Evolutionary conservation across 1,140 invertebrate species (phyloP).

Genomic region (Musca vetustissima): DNA sequence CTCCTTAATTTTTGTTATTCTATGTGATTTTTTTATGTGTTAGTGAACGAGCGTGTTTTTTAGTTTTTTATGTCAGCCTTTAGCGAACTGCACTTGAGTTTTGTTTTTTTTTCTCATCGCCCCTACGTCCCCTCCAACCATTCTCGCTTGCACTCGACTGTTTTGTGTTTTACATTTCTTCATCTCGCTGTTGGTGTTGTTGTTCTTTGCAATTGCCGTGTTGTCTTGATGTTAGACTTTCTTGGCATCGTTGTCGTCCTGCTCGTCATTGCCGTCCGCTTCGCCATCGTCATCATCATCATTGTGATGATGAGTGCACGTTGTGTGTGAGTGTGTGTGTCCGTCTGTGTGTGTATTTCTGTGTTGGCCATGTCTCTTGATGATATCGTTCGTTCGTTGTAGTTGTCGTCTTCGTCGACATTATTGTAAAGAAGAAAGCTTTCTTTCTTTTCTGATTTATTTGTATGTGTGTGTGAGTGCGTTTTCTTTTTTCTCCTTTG

Average conservation of each 20-base stretch:
- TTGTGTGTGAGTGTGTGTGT: background rate
- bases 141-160: background rate
- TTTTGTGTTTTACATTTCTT: constrained; percentile 7
- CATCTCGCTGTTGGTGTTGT: too few relatives aligned
- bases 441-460: constrained; percentile 4
- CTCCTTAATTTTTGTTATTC: too few relatives aligned
- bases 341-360: background rate
- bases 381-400: constrained; percentile 1
- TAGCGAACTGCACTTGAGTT: constrained; percentile 14
- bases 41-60: constrained; percentile 7
- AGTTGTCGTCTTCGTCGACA: background rate
- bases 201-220: too few relatives aligned
- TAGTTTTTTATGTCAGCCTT: constrained; percentile 13
- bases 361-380: constrained; percentile 14
- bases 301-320: too few relatives aligned
- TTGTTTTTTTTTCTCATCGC: background rate
- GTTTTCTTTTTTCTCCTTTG: background rate
- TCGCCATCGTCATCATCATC: too few relatives aligned
- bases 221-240: too few relatives aligned
- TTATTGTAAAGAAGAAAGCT: constrained; percentile 16
- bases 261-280: too few relatives aligned
- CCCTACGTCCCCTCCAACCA: too few relatives aligned
- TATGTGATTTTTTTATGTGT: background rate
- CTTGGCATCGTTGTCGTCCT: too few relatives aligned
- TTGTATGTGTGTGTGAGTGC: too few relatives aligned